Base-by-base conservation (phyloP, 2,113 vertebrate species). In the Dromas ardeola region DNA sequence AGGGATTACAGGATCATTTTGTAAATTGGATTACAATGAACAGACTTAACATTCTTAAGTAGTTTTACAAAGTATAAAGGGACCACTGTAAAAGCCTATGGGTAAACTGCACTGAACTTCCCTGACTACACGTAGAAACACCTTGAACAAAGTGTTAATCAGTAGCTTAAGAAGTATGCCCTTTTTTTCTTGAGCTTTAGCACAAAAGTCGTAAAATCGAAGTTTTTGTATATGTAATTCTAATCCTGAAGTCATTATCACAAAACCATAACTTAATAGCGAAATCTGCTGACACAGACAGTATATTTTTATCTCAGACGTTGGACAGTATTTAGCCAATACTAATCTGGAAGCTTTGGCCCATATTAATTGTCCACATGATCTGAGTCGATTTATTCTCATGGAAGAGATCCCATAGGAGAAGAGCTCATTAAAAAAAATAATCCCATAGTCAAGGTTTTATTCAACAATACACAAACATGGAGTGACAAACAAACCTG, bases 1-100 rank as follows among this genome's bases (percentile, higher is more conserved):
- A 81, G 78, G 53, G 86, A 86, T 92, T 90, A 86, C 11, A 47
- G 71, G 70, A 85, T 91, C 47, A 92, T 90, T 87, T 93, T 95
- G 27, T 88, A 81, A 96, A 91, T 50, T 94, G 73, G 82, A 91
- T 96, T 93, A 93, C 52, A 88, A 86, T 40, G 47, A 62, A 43
- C 40, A 58, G 65, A 81, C 65, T 95, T 94, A 93, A 83, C 42
- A 70, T 58, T 86, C 91, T 70, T 81, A 27, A 88, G 32, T 34
- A 62, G 21, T 77, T 96, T 76, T 59, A 71, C 17, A 15, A 42
- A 79, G 83, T 66, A 65, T 70, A 93, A 93, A 76, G 25, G 34
- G 3, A 61, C 73, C 55, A 53, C 42, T 76, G 72, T 79, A 87
- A 88, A 7, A 90, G 11, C 7, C n/a, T 74, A 36, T 55, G 23